A percentile compares a stretch with the other conserved stretches of the same genome.
Conservation (phyloP, 37 sponge, comb jelly and placozoan species). For the Ephydatia muelleri region DNA sequence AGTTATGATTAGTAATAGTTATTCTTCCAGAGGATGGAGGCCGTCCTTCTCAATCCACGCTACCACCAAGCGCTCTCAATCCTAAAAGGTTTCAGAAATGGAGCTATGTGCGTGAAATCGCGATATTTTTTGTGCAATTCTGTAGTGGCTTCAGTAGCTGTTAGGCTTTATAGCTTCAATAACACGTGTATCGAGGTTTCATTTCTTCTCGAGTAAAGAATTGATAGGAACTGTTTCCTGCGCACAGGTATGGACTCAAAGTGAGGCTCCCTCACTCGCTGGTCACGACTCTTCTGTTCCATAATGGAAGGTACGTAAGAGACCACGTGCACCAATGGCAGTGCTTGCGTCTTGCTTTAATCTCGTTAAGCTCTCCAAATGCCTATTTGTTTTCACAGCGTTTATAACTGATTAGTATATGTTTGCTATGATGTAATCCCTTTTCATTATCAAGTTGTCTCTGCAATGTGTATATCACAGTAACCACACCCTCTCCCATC, state of each 20-base stretch:
- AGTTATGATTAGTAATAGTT: not conserved
- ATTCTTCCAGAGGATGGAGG: conserved; percentile 12
- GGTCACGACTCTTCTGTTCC: conserved; percentile 84
- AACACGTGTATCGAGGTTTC: not conserved
- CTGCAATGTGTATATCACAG: no score
- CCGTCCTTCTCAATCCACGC: conserved; percentile 31
- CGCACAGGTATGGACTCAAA: conserved; percentile 83
- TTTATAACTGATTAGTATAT: no score
- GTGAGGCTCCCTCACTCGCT: conserved; percentile 74
- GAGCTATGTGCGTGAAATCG: conserved; percentile 56
- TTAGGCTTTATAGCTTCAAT: not conserved
- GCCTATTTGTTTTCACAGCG: no score
- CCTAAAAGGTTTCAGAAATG: conserved; percentile 77
- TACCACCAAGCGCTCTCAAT: conserved; percentile 39
- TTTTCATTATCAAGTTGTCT: no score
- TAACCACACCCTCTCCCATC: no score
- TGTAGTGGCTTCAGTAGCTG: not conserved
- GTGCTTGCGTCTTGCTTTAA: no score
- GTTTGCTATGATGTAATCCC: no score
- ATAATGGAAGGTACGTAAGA: conserved; percentile 76
- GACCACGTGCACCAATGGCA: not conserved
- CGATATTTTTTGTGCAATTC: not conserved
- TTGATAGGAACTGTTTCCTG: no score
- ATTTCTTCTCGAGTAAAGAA: no score
- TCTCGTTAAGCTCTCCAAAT: no score